Conservation (phyloP, 2,797 vertebrate species). For the Falco naumanni region DNA sequence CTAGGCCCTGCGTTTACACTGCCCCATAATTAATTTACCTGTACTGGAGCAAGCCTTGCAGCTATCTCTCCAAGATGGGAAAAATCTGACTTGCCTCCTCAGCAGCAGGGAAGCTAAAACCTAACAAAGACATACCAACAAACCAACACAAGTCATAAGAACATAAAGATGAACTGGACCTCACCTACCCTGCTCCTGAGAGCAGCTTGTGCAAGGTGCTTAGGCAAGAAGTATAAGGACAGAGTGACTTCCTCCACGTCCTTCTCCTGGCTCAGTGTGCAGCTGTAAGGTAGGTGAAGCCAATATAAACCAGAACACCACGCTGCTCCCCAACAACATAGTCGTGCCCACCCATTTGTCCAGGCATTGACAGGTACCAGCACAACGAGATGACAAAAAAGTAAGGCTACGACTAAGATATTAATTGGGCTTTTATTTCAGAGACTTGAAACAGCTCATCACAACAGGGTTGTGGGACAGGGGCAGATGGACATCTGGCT, state of each 20-base stretch:
- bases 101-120: background rate
- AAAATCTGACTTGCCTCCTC: background rate
- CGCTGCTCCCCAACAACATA: background rate
- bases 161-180: background rate
- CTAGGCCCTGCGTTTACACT: background rate
- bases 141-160: background rate
- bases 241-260: background rate
- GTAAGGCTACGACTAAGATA: background rate
- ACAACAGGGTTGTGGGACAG: background rate
- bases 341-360: background rate
- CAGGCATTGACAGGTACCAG: rapidly evolving
- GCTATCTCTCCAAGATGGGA: background rate
- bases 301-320: background rate
- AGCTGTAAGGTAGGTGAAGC: background rate
- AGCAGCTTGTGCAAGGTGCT: background rate
- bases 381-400: background rate
- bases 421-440: background rate
- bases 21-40: background rate
- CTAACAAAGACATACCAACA: background rate
- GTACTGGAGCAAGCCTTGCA: background rate
- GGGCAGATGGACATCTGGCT: background rate
- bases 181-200: background rate
- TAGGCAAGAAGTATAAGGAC: background rate
- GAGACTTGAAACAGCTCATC: background rate
- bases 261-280: background rate